A percentile compares a stretch with the other conserved stretches of the same genome.
Evolutionary conservation across 2,797 vertebrate genomes (phyloP).

Genomic region (Arrhamphus sclerolepis): DNA sequence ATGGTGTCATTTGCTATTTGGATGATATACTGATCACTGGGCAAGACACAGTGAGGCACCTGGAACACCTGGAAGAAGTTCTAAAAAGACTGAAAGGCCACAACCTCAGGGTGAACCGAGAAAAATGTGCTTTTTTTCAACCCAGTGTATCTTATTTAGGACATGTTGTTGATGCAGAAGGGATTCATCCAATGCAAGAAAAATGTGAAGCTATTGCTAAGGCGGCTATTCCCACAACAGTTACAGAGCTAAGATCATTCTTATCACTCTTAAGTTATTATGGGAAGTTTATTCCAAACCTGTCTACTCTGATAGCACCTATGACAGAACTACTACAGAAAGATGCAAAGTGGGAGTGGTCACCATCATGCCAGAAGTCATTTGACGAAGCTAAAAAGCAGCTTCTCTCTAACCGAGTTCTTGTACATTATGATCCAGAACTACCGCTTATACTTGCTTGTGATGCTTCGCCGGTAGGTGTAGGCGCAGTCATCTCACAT

Average conservation of each 20-base stretch:
- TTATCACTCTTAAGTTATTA: not conserved
- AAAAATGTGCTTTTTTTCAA: not conserved
- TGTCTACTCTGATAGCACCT: not conserved
- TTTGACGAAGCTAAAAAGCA: too few species aligned
- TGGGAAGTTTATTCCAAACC: not conserved
- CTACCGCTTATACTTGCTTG: too few species aligned
- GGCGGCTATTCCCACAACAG: not conserved
- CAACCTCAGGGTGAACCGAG: not conserved
- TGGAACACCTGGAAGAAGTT: not conserved
- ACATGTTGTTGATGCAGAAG: not conserved
- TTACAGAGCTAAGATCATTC: not conserved
- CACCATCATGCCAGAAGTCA: too few species aligned
- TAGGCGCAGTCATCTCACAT: too few species aligned
- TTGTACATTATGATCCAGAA: too few species aligned
- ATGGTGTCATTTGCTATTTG: not conserved
- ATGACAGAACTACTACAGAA: too few species aligned
- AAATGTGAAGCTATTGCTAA: not conserved
- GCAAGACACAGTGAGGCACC: not conserved
- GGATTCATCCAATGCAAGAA: not conserved
- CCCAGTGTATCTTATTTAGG: not conserved
- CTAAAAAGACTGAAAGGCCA: not conserved
- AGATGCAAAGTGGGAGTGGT: too few species aligned
- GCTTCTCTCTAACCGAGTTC: too few species aligned
- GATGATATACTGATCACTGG: constrained; percentile 1
- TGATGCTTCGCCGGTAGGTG: too few species aligned